Percentiles rank a stretch among this genome's conserved stretches.
phyloP scores from a whole-genome alignment of 1,140 invertebrate species.

The Pentalonia nigronervosa region DNA sequence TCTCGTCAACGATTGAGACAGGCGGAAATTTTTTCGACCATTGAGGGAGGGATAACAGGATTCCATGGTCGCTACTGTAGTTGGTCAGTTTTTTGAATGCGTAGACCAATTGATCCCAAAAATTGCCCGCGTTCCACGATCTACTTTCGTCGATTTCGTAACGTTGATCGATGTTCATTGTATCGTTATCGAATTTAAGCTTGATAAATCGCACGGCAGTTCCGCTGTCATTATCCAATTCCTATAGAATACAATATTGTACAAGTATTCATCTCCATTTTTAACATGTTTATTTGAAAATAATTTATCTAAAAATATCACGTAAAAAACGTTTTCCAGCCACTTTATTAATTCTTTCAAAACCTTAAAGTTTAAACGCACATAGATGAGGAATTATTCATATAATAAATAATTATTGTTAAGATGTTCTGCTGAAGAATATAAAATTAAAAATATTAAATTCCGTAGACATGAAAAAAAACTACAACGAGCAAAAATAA shows the following conservation, averaged over 20 bases:
- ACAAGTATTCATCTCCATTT: not conserved
- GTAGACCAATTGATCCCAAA: slow-evolving; percentile 18
- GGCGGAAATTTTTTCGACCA: slow-evolving; percentile 23
- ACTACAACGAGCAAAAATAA: too few species aligned
- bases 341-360: too few species aligned
- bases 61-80: slow-evolving; percentile 34
- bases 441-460: too few species aligned
- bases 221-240: not conserved
- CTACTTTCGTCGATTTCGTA: slow-evolving; percentile 24
- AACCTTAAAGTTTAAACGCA: too few species aligned
- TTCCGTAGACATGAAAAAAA: too few species aligned
- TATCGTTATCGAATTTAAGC: slow-evolving; percentile 30
- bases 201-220: not conserved
- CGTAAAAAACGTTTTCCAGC: not conserved
- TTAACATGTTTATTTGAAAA: not conserved
- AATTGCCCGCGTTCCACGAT: not conserved
- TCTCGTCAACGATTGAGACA: not conserved
- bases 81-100: not conserved
- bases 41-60: slow-evolving; percentile 16
- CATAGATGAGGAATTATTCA: too few species aligned
- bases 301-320: not conserved
- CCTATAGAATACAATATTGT: not conserved
- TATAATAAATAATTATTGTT: too few species aligned
- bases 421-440: too few species aligned
- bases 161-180: not conserved